Evolutionary conservation across 2,888 invertebrate genomes (phyloP).

Genomic region (Pteria penguin): DNA sequence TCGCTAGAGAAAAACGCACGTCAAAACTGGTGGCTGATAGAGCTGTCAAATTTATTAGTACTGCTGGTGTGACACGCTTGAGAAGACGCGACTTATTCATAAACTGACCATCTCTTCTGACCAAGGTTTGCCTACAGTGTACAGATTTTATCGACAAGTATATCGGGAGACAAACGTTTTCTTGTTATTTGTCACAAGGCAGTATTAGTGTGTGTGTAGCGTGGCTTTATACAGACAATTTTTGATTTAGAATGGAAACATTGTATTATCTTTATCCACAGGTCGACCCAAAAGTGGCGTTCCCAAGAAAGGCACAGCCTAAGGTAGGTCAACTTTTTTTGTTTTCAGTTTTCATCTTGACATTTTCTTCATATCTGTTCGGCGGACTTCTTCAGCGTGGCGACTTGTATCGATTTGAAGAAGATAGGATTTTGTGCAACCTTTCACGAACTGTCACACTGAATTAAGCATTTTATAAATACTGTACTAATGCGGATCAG

Average conservation of each 20-base stretch:
- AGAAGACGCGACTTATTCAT: slow-evolving; percentile 27
- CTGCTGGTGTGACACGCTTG: slow-evolving; percentile 24
- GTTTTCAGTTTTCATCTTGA: too few relatives aligned
- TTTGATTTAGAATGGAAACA: slow-evolving; percentile 48
- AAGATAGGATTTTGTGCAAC: too few relatives aligned
- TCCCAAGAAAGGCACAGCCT: slow-evolving; percentile 87
- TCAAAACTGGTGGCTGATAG: slow-evolving; percentile 2
- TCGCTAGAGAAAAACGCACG: too few relatives aligned
- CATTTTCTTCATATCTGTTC: too few relatives aligned
- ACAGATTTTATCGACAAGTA: neutral
- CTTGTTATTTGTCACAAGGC: neutral
- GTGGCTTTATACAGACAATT: neutral
- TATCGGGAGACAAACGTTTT: slow-evolving; percentile 8
- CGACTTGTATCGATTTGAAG: too few relatives aligned
- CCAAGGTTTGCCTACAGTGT: neutral
- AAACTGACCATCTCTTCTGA: slow-evolving; percentile 25
- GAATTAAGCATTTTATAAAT: too few relatives aligned
- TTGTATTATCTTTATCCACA: slow-evolving; percentile 81
- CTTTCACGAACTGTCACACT: too few relatives aligned
- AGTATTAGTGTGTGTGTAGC: neutral
- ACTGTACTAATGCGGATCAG: too few relatives aligned
- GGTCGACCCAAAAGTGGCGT: slow-evolving; percentile 99
- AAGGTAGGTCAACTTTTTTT: slow-evolving; percentile 63
- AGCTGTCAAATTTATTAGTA: neutral
- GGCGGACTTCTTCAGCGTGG: too few relatives aligned